Percentiles rank a stretch among this genome's conserved stretches.
These are phyloP conservation scores for Chrysodeixis includens DNA, from an alignment of 2,888 invertebrate species.

Conservation along the genomic window DNA sequence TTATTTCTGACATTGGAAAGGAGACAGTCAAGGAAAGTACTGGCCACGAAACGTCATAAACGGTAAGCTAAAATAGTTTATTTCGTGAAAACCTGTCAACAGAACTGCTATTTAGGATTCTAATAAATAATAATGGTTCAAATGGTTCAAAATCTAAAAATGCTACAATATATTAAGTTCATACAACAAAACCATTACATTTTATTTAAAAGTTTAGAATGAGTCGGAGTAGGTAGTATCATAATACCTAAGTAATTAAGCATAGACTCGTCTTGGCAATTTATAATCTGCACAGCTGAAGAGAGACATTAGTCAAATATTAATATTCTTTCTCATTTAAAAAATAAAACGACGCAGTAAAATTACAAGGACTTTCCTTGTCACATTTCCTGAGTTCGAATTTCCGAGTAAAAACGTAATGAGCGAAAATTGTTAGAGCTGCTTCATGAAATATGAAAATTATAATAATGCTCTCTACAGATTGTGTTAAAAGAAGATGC, in stretches of 20 bases:
- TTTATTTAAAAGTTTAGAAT: background rate
- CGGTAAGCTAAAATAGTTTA: too few relatives aligned
- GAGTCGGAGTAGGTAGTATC: background rate
- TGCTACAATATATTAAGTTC: too few relatives aligned
- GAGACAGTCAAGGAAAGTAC: too few relatives aligned
- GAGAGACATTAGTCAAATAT: constrained; percentile 2
- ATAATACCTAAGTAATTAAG: background rate
- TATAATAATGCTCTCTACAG: background rate
- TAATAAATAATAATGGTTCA: too few relatives aligned
- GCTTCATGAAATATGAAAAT: constrained; percentile 13
- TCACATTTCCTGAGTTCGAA: constrained; percentile 14
- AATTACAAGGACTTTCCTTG: background rate
- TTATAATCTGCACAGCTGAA: constrained; percentile 4
- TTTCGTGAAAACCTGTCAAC: too few relatives aligned
- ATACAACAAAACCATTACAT: background rate
- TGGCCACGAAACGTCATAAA: too few relatives aligned
- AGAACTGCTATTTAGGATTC: too few relatives aligned
- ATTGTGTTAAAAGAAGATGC: background rate
- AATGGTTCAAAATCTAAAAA: too few relatives aligned
- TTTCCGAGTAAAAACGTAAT: constrained; percentile 12
- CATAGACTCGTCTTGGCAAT: constrained; percentile 2
- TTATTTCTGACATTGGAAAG: too few relatives aligned
- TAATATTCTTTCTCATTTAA: background rate
- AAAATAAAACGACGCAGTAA: background rate
- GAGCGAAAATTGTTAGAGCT: constrained; percentile 10